Evolutionary conservation across 1,140 invertebrate species (phyloP), one percentile per base, ranked within the genome.

Genomic region (Zophobas atratus): DNA sequence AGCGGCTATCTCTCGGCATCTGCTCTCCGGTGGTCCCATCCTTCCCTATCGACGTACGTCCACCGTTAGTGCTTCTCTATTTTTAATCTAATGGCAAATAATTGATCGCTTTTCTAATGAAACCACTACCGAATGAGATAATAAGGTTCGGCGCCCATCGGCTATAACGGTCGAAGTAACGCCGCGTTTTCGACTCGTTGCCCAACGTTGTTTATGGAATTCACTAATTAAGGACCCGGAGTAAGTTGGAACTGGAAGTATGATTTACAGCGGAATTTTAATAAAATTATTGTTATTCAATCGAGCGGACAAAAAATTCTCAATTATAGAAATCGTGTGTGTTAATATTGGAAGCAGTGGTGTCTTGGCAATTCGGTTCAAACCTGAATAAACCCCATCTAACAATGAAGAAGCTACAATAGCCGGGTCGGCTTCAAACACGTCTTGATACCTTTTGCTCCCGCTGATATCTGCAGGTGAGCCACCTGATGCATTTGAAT

Each of bases 1-100:
- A 82, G 81, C 80, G 75, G 78, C 80, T 82, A 82, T 82, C 81
- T 81, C 75, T 77, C 55, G 77, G 76, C 80, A 82, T 82, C 81
- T 46, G 70, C 72, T 46, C 80, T 63, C 67, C 56, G 81, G 81
- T 82, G 81, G 81, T 82, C 81, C 81, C 78, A 81, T 82, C 76
- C 63, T 80, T 81, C 81, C 76, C 43, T 53, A 70, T 77, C 43
- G 60, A 67, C 73, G 39, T 46, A 55, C 60, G 48, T 49, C 70
- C 70, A 72, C 73, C 73, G 55, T 63, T 76, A 35, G 6, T 53
- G 32, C 56, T 76, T 33, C 49, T 20, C 74, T 76, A 63, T 63
- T 76, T 76, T 63, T 48, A 57, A 72, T 76, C 48, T 76, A 76
- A 76, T 76, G 56, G 56, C 43, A 67, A 76, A 76, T 76, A 76